Base-by-base conservation (phyloP, 2,888 invertebrate genomes). In the Sphaerophoria rueppellii region DNA sequence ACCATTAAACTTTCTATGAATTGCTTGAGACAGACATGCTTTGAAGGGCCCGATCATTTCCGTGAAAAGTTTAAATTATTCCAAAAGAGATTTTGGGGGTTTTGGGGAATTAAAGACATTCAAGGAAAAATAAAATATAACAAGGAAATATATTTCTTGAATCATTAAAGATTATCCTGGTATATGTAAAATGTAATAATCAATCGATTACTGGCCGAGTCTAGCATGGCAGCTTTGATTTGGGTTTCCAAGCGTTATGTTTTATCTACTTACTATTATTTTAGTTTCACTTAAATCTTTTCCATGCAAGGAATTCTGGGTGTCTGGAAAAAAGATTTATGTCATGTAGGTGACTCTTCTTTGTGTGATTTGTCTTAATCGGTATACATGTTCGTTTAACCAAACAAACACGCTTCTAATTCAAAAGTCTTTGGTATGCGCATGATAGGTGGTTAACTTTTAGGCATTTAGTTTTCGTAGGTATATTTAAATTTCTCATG, bases 121-220 rank as follows among this genome's bases (percentile, higher is more conserved):
- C n/a, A n/a, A n/a, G n/a, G n/a, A n/a, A 54, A 34, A 60, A 72
- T 6, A n/a, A 16, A 60, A 7, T n/a, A n/a, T n/a, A n/a, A 32
- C n/a, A 32, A 5, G 35, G 58, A 54, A 60, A 6, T 4, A 6
- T 12, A n/a, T 16, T 11, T 5, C 6, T 52, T 40, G 54, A 63
- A 37, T 40, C 43, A 63, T 57, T 67, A 24, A 12, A 83, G 83
- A 83, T 80, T 72, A 80, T 80, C 80, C 75, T 57, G 32, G 72
- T 72, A 67, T 80, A 6, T 12, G 12, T 60, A 40, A 16, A 3
- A 12, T 32, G 69, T 71, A 75, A 80, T 80, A 79, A 80, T n/a
- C 80, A 83, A 79, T 83, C 80, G 76, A 83, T 80, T 79, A 76
- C 76, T 83, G 75, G 76, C 69, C 80, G 61, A 61, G 72, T 57